Conservation (phyloP, 2,797 vertebrate genomes). For the Coilia nasus region DNA sequence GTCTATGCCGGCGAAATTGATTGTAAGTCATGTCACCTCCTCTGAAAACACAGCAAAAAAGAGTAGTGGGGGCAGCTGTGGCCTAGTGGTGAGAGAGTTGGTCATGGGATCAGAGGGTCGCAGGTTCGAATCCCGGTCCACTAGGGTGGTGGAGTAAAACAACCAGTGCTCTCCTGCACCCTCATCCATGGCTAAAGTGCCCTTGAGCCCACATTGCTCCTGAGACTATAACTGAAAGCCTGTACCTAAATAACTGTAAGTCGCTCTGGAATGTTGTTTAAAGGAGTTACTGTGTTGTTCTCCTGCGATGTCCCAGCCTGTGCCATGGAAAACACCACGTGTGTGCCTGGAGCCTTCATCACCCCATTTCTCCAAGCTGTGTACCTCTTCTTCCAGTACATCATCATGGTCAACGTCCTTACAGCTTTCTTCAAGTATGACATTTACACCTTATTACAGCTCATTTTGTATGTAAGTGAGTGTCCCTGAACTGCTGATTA, state of each 20-base stretch:
- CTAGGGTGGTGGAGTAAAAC: too few species aligned
- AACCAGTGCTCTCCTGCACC: too few species aligned
- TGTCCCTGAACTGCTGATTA: too few species aligned
- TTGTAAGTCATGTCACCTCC: conserved; percentile 68
- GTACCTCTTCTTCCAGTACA: conserved; percentile 96
- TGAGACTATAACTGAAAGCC: too few species aligned
- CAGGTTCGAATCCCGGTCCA: too few species aligned
- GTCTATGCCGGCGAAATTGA: conserved; percentile 91
- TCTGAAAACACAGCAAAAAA: not conserved
- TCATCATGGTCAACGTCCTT: conserved; percentile 98
- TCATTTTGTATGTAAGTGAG: too few species aligned
- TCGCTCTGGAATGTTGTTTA: not conserved
- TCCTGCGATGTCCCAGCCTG: conserved; percentile 75
- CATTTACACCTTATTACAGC: not conserved
- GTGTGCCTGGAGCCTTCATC: conserved; percentile 89
- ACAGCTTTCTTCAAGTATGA: conserved; percentile 98
- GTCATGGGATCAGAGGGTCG: too few species aligned
- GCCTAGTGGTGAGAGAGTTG: not conserved
- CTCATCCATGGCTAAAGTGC: too few species aligned
- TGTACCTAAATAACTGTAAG: too few species aligned
- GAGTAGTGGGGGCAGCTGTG: not conserved
- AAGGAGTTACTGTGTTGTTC: not conserved
- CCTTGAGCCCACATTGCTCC: too few species aligned
- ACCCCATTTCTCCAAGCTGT: conserved; percentile 91
- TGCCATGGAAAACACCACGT: conserved; percentile 62